Conservation (phyloP, 2,888 invertebrate genomes). For the Meiosimyza decipiens region DNA sequence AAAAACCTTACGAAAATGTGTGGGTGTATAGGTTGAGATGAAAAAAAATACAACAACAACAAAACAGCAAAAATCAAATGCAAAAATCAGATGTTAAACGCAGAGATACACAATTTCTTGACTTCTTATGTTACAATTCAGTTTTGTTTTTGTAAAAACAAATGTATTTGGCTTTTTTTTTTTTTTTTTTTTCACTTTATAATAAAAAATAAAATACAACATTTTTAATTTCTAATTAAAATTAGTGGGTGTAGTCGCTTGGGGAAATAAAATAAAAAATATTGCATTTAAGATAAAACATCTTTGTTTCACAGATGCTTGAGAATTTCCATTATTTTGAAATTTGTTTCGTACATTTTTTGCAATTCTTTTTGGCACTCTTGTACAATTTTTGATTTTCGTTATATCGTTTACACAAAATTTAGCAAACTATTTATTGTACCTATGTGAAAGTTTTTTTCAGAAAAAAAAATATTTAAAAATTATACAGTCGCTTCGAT, state of each 20-base stretch:
- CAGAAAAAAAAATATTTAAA: not conserved
- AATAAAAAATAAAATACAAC: not conserved
- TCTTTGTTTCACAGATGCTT: too few species aligned
- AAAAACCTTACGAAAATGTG: not conserved
- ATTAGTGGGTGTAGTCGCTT: too few species aligned
- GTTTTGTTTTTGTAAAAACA: not conserved
- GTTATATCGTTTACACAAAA: too few species aligned
- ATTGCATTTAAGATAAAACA: too few species aligned
- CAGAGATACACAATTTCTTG: slow-evolving; percentile 33
- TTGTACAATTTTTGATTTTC: too few species aligned
- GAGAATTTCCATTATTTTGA: too few species aligned
- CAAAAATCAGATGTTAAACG: slow-evolving; percentile 33
- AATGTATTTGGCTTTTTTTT: not conserved
- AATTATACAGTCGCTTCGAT: not conserved
- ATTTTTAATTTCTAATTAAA: too few species aligned
- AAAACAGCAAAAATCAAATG: slow-evolving; percentile 15
- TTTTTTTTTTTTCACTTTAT: not conserved
- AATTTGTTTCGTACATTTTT: too few species aligned
- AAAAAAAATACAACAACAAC: not conserved
- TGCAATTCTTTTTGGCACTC: too few species aligned
- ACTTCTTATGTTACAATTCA: not conserved
- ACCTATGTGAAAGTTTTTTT: too few species aligned
- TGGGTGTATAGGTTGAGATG: not conserved
- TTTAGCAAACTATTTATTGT: too few species aligned
- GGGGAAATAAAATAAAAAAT: too few species aligned